These are phyloP conservation scores for Psilanteris sp. DNA, from an alignment of 1,140 invertebrate genomes.

Conservation along the genomic window DNA sequence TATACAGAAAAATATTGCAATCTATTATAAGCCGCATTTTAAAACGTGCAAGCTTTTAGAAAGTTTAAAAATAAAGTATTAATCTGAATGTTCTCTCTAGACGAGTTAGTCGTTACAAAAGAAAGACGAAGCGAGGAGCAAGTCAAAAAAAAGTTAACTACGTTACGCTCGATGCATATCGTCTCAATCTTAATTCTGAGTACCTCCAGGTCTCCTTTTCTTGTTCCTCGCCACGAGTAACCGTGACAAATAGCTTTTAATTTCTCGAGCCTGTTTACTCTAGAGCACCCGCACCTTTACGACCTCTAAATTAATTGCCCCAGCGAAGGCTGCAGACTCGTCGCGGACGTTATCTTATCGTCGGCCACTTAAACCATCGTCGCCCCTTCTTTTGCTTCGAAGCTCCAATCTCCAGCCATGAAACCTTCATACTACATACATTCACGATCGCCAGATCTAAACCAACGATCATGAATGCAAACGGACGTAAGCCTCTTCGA, in stretches of 20 bases:
- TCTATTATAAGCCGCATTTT: conserved; percentile 9
- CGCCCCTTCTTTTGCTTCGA: conserved; percentile 43
- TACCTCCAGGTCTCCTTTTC: conserved; percentile 46
- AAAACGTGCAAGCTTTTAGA: conserved; percentile 7
- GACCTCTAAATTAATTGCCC: conserved; percentile 77
- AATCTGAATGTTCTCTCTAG: conserved; percentile 19
- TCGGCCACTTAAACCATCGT: conserved; percentile 76
- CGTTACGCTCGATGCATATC: conserved; percentile 69
- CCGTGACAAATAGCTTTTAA: conserved; percentile 81
- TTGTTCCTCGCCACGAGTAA: conserved; percentile 51
- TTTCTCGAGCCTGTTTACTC: conserved; percentile 79
- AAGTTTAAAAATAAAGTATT: conserved; percentile 39
- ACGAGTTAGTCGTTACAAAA: conserved; percentile 14
- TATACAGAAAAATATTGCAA: too few species aligned
- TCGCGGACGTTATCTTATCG: conserved; percentile 78
- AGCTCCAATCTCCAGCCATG: conserved; percentile 34
- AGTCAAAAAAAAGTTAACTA: conserved; percentile 59
- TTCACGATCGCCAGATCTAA: conserved; percentile 72
- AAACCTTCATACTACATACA: conserved; percentile 65
- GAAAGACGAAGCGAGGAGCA: conserved; percentile 4
- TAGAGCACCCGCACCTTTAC: conserved; percentile 67
- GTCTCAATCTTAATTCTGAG: conserved; percentile 78
- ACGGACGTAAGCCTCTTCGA: conserved; percentile 73
- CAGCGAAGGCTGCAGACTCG: conserved; percentile 63
- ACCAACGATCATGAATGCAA: conserved; percentile 76